Evolutionary conservation across 2,797 vertebrate species (phyloP), one percentile per base, ranked within the genome.

Genomic region (Labeo calbasu): DNA sequence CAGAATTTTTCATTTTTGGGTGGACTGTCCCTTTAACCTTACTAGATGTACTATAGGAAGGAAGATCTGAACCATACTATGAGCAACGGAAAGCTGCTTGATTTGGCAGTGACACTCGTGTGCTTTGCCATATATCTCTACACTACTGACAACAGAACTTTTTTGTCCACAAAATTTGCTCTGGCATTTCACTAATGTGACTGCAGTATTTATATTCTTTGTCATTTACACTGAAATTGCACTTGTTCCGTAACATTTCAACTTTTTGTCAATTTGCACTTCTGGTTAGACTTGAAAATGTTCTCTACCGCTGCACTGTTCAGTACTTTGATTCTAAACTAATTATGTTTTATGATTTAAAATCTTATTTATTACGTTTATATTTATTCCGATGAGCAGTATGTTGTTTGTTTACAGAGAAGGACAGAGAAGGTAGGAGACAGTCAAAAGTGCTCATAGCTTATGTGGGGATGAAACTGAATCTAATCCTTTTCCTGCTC

Each of bases 401-500:
- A 3, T 25, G 17, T 32, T 17, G 14, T 36, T 71, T 71, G 40
- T 71, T 72, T 19, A 48, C n/a, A 32, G 28, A 32, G 28, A 17
- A 19, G 65, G 32, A 70, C 19, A 23, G 28, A 40, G 46, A 55
- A 32, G 28, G n/a, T 72, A 77, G 15, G 75, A 69, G 66, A 69
- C 36, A 40, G 50, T 14, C 19, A 59, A 68, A 86, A 73, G 66
- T 40, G 48, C 66, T 84, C 86, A 82, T 69, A 14, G 40, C 43
- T 70, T 23, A 86, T 68, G 88, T 90, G 82, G 86, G 50, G 79
- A 88, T 84, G 89, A 90, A 75, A 81, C 84, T 81, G 53, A 43
- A 88, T 76, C 48, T 85, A 83, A 88, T 84, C 82, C 79, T 73
- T 76, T 86, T 84, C 72, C 63, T 59, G 71, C 73, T 70, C 81